Base-by-base conservation (phyloP, 2,797 vertebrate genomes). In the Protosalanx chinensis region DNA sequence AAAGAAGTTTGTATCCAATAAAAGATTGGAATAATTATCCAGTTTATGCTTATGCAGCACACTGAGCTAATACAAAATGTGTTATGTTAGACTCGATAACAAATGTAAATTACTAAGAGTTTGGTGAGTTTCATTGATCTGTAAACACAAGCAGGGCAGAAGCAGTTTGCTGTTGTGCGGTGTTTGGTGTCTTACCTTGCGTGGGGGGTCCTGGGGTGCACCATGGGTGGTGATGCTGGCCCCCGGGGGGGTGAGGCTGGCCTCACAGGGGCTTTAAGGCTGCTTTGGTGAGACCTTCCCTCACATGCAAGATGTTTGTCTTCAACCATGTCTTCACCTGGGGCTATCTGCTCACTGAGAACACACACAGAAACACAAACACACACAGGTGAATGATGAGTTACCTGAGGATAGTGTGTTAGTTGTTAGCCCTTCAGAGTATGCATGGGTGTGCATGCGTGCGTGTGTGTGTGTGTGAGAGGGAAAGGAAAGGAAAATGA, bases 101-200 rank as follows among this genome's bases (percentile, higher is more conserved):
- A 46, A 46, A 46, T 46, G 41, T 46, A 13, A 46, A 12, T 46
- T 46, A 46, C 41, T 12, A 46, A 46, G 41, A 46, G 41, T 46
- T 46, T 46, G 10, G 41, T 46, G 41, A 2, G 41, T 46, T 46
- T 8, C 41, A 56, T 16, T 56, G 18, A 56, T 56, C n/a, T 56
- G 5, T 56, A 56, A 6, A n/a, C 18, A 16, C 8, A 56, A 56
- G n/a, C 41, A 46, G 41, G 41, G 10, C 41, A 46, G 41, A 46
- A 13, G 41, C 41, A 46, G 13, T 46, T 46, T 12, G 8, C 13
- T 46, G 41, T 13, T 56, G 16, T n/a, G 51, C 1, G 18, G 51
- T 56, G 51, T 5, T n/a, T 59, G 1, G n/a, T 20, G 27, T 15
- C 53, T 93, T 93, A 98, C 97, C 92, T 77, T 67, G 85, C 37